Percentiles rank a stretch among this genome's conserved stretches.
Evolutionary conservation across 2,113 vertebrate species (phyloP).

Genomic region (Onychostoma macrolepis): DNA sequence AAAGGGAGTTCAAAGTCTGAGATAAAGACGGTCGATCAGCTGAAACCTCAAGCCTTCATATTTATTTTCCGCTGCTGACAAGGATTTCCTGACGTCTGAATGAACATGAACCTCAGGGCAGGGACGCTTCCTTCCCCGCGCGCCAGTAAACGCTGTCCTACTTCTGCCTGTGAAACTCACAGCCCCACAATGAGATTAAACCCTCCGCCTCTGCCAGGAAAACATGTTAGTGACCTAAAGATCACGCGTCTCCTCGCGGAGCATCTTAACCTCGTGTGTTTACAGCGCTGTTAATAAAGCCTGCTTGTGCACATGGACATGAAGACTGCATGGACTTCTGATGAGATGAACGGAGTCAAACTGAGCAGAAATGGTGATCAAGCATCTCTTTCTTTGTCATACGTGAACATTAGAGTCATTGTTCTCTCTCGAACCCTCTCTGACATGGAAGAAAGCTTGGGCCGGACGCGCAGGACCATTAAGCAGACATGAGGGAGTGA

Average conservation of each 20-base stretch:
- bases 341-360: neutral
- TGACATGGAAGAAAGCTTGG: neutral
- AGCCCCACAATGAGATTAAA: conserved; percentile 40
- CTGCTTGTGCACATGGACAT: neutral
- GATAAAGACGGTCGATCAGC: neutral
- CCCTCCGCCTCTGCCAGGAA: conserved; percentile 26
- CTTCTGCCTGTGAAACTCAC: conserved; percentile 3
- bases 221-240: conserved; percentile 5
- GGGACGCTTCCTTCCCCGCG: neutral
- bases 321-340: neutral
- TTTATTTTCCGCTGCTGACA: neutral
- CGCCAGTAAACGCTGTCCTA: conserved; percentile 16
- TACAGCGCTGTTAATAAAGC: neutral
- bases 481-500: conserved; percentile 8
- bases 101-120: neutral
- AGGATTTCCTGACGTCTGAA: conserved; percentile 8
- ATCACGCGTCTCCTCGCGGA: neutral
- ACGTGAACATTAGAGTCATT: neutral
- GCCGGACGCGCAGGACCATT: neutral
- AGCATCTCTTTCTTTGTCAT: neutral
- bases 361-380: neutral
- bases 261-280: neutral
- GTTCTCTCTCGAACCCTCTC: neutral
- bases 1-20: neutral
- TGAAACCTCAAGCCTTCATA: neutral